Evolutionary conservation across 2,797 vertebrate species (phyloP).

Genomic region (Characodon lateralis): DNA sequence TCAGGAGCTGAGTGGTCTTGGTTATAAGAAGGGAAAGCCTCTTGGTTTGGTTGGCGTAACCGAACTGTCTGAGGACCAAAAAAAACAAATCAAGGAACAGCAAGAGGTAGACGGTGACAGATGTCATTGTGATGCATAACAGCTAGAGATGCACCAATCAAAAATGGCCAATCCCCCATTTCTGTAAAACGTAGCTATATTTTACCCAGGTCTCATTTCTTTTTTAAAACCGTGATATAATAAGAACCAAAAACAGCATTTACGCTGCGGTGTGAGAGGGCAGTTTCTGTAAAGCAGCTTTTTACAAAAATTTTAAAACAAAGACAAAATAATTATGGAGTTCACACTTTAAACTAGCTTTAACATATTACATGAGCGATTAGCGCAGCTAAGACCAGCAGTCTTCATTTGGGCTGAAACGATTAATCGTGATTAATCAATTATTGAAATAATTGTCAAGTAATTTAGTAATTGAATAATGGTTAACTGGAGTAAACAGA

Average conservation of each 20-base stretch:
- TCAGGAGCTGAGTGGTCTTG: conserved; percentile 90
- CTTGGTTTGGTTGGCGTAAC: conserved; percentile 92
- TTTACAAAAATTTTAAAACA: neutral
- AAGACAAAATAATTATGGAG: neutral
- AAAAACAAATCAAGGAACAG: conserved; percentile 92
- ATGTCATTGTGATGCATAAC: neutral
- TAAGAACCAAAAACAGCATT: too few species aligned
- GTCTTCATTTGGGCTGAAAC: neutral
- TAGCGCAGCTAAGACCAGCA: neutral
- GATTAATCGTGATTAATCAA: too few species aligned
- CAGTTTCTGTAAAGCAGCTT: too few species aligned
- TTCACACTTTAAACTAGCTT: neutral
- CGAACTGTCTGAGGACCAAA: conserved; percentile 92
- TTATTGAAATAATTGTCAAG: too few species aligned
- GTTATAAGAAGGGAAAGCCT: conserved; percentile 93
- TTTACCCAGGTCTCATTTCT: neutral
- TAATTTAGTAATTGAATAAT: too few species aligned
- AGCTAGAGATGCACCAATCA: too few species aligned
- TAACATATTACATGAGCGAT: neutral
- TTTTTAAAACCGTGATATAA: neutral
- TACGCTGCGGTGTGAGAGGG: too few species aligned
- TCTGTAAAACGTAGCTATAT: too few species aligned
- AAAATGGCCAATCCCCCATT: too few species aligned
- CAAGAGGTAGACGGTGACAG: conserved; percentile 85
- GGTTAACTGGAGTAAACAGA: too few species aligned